Evolutionary conservation across 2,888 invertebrate genomes (phyloP), one percentile per base, ranked within the genome.

Genomic region (Oegoconia quadripuncta): DNA sequence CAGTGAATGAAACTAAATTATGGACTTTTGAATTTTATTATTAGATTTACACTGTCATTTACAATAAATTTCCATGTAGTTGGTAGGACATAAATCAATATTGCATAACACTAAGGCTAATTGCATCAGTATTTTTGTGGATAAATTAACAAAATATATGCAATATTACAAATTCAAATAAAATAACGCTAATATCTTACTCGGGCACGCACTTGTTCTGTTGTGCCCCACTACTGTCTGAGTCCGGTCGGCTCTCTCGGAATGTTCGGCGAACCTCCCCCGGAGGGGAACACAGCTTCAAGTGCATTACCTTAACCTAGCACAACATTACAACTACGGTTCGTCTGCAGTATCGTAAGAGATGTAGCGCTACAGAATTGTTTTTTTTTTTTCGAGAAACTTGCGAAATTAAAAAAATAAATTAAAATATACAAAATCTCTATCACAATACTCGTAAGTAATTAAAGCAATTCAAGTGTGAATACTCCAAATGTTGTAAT

Each of bases 41-140:
- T 87, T 86, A 84, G 87, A 87, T 86, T 87, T 87, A 87, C 86
- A 87, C 86, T 84, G 86, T 87, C 87, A 87, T 87, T 87, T 87
- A 86, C 86, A 87, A 84, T 86, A 86, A 86, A 84, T 86, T 87
- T 86, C 76, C 82, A 86, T 83, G 87, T 84, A 84, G 82, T 79
- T 86, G 80, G 84, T 83, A 84, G 83, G 84, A 82, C 83, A 87
- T 83, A 82, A 86, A 84, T 72, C 82, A 86, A 87, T 86, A 86
- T 86, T 86, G 87, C 87, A 84, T 86, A 84, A 86, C 83, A 83
- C 87, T 87, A 87, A 86, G 83, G 86, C 86, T 87, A 86, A 77
- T 78, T 81, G 86, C 86, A 83, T 84, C 82, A 84, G 86, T 86
- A 86, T 83, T 83, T 77, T 77, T 77, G 83, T 77, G 83, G 82